Evolutionary conservation across 2,113 vertebrate genomes (phyloP), one percentile per base, ranked within the genome.

Genomic region (Rostratula benghalensis): DNA sequence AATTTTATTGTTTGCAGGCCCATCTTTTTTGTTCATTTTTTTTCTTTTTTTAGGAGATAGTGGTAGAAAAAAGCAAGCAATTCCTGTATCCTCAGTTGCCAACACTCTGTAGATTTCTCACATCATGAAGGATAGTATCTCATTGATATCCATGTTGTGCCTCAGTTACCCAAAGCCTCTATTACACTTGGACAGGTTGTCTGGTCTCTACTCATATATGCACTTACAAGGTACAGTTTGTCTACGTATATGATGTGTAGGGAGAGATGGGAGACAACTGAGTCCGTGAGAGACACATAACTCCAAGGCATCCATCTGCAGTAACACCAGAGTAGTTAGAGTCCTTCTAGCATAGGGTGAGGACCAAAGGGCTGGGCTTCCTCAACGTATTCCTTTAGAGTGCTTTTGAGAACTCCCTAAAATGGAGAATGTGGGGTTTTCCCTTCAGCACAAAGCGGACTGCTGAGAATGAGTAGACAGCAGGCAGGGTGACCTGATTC

Each of bases 31-130:
- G 59, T 53, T 53, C 13, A 28, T 43, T 43, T 43, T 10, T 43
- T 43, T 43, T 10, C 13, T 43, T 43, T 13, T 43, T 43, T 43
- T 43, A n/a, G 48, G 41, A 61, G 13, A 14, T 77, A 79, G 8
- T 24, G 30, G 18, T 11, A 68, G 27, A 53, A 53, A 76, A 78
- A 50, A 80, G 11, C 10, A 1, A 46, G 23, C 27, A 53, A 6
- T 10, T 89, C 22, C 10, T 46, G 3, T 61, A 37, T 61, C 14
- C 27, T 54, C 45, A 46, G 13, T n/a, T 59, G 37, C 24, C 45
- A 16, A 19, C 60, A 20, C 2, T 30, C 13, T 0, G 0, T 6
- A 43, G 5, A 13, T 12, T 67, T 86, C 23, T 30, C 7, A 35
- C 4, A 28, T 56, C 6, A 13, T 2, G 6, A 67, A 25, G 7